A percentile compares a stretch with the other conserved stretches of the same genome.
These are phyloP conservation scores for Thalassoma bifasciatum DNA, from an alignment of 2,113 vertebrate genomes.

Conservation along the genomic window DNA sequence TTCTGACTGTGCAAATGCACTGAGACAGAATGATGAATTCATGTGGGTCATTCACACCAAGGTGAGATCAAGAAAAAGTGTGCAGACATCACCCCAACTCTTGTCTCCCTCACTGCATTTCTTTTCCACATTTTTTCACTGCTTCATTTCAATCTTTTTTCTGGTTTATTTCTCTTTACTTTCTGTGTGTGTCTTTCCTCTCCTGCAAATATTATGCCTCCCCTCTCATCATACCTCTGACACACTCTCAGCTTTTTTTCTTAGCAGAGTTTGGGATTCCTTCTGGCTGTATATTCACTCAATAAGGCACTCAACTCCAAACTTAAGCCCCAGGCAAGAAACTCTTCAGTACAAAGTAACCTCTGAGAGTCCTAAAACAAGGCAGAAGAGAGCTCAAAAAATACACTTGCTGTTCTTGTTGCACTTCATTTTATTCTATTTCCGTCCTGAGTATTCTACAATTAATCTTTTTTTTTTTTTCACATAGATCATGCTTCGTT, in stretches of 20 bases:
- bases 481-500: too few relatives aligned
- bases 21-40: slow-evolving; percentile 42
- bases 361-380: slow-evolving; percentile 15
- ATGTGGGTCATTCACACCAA: slow-evolving; percentile 29
- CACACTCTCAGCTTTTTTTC: neutral
- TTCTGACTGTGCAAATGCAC: slow-evolving; percentile 11
- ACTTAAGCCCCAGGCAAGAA: slow-evolving; percentile 30
- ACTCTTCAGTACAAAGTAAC: neutral
- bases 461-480: too few relatives aligned
- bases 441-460: too few relatives aligned
- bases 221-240: slow-evolving; percentile 9
- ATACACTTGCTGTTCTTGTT: too few relatives aligned
- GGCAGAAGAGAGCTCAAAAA: neutral
- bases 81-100: slow-evolving; percentile 11
- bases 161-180: neutral
- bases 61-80: slow-evolving; percentile 37
- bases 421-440: too few relatives aligned
- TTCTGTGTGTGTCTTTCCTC: slow-evolving; percentile 20
- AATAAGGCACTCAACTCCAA: slow-evolving; percentile 17
- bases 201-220: slow-evolving; percentile 4
- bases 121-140: neutral
- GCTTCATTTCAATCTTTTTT: neutral
- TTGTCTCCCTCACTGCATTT: slow-evolving; percentile 8
- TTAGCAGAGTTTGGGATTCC: slow-evolving; percentile 1
- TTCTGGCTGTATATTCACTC: slow-evolving; percentile 22